Conservation (phyloP, 2,888 invertebrate species). For the Clunio marinus region DNA sequence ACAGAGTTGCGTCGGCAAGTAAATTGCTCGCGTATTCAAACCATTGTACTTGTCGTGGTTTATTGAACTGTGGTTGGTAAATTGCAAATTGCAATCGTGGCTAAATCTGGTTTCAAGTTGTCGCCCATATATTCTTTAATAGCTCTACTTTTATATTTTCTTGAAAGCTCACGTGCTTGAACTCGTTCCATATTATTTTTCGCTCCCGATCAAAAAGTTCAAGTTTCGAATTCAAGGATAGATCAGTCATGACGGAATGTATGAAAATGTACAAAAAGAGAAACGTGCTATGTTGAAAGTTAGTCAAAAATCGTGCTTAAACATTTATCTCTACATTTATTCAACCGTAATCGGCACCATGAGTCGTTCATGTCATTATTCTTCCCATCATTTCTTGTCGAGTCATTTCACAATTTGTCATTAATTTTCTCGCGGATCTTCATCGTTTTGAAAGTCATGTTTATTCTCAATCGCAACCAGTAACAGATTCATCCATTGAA, state of each 20-base stretch:
- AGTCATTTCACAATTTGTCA: constrained; percentile 10
- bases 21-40: too few species aligned
- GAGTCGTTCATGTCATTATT: background rate
- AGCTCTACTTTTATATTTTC: background rate
- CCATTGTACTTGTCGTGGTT: background rate
- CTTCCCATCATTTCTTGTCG: background rate
- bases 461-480: too few species aligned
- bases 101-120: background rate
- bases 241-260: background rate
- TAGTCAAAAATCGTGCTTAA: background rate
- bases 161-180: background rate
- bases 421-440: background rate
- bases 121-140: background rate
- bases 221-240: constrained; percentile 1
- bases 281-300: too few species aligned
- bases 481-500: too few species aligned
- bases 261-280: too few species aligned
- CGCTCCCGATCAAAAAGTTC: background rate
- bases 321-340: background rate
- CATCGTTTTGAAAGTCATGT: background rate
- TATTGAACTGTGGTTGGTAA: constrained; percentile 1
- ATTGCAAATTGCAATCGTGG: too few species aligned
- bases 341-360: too few species aligned
- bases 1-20: background rate
- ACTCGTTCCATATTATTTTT: background rate